Base-by-base conservation (phyloP, 2,888 invertebrate genomes). In the Drosophila paranaensis region DNA sequence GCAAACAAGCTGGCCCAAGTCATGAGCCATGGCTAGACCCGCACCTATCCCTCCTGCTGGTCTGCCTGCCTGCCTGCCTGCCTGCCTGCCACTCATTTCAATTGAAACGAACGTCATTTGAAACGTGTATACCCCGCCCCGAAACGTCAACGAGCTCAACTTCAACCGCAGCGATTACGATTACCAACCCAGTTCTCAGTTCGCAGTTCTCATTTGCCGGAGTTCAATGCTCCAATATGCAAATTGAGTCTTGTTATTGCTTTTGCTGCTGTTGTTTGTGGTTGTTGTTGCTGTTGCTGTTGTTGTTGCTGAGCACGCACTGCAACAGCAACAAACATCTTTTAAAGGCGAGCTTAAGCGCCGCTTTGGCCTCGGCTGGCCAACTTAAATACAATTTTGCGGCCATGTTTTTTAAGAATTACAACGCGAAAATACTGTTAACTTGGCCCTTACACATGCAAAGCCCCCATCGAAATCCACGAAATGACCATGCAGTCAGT, bases 141-240 rank as follows among this genome's bases (percentile, higher is more conserved):
- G 39, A 53, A 39, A 53, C n/a, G 53, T 53, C 53, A 53, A 53
- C 53, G 40, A 43, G 55, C 50, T 27, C 48, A 60, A 60, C 55
- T 57, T 46, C 50, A 67, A 64, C 77, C 76, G 53, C 77, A 71
- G 60, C 77, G 76, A 77, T 79, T 75, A 79, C 77, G 63, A 74
- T 74, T 74, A 74, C 74, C 65, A 62, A 72, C 65, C 72, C 70
- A 54, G 54, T 54, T 54, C 54, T 16, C 73, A 60, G 74, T 62
- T 65, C 39, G 54, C 69, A 46, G 37, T 65, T 71, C 40, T 39
- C 35, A 74, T 57, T 54, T 57, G 25, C 61, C 66, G 57, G 73
- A 74, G 86, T 87, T 87, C 90, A 87, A 89, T 88, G 86, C 83
- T 86, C 86, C 83, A 85, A 88, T 87, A 87, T 87, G 86, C 86